Evolutionary conservation across 2,113 vertebrate genomes (phyloP).

Genomic region (Irena cyanogastra): DNA sequence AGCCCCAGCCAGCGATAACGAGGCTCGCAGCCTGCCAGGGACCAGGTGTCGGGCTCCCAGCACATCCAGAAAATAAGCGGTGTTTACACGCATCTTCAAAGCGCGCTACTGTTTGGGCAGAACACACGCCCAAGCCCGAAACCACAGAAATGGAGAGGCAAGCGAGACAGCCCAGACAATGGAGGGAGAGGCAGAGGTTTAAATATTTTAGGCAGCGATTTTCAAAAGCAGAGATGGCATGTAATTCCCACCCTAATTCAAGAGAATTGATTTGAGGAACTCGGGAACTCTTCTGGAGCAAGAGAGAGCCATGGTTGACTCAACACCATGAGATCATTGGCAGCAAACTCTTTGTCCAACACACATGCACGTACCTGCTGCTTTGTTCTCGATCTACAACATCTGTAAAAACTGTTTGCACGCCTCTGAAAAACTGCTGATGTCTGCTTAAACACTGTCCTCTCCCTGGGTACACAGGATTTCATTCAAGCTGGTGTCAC

Average conservation of each 20-base stretch:
- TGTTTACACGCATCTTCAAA: conserved; percentile 40
- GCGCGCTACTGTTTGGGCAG: background rate
- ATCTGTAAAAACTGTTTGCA: conserved; percentile 42
- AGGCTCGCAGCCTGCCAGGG: background rate
- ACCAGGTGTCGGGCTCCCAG: background rate
- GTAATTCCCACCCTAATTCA: background rate
- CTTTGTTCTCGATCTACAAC: conserved; percentile 28
- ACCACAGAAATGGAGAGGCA: conserved; percentile 21
- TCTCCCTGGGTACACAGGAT: background rate
- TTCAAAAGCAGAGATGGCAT: conserved; percentile 1
- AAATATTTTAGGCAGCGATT: background rate
- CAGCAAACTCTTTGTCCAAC: background rate
- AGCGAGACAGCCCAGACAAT: conserved; percentile 4
- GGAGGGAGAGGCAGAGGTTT: conserved; percentile 22
- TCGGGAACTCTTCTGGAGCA: background rate
- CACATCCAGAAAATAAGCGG: background rate
- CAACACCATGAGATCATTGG: conserved; percentile 15
- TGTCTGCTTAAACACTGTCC: background rate
- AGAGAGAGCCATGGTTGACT: background rate
- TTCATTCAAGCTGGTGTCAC: background rate
- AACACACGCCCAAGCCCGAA: background rate
- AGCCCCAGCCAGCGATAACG: background rate
- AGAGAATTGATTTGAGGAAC: background rate
- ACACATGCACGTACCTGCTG: conserved; percentile 43
- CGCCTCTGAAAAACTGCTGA: background rate